A percentile compares a stretch with the other conserved stretches of the same genome.
These are phyloP conservation scores for Polydrusus cervinus DNA, from an alignment of 2,888 invertebrate species.

Conservation along the genomic window DNA sequence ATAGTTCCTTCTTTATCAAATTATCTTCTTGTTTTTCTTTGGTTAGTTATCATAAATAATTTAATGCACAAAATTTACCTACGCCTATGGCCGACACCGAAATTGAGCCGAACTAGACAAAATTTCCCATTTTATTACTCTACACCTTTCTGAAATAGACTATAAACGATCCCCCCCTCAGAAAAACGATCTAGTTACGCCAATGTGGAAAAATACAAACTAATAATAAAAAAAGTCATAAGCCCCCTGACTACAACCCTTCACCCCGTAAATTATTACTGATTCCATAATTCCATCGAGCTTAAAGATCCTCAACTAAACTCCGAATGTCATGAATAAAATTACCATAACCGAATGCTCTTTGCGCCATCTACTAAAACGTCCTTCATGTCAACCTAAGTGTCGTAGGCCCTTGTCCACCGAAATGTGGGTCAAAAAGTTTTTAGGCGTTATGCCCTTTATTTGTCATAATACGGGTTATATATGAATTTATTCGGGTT, in stretches of 20 bases:
- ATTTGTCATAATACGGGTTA: constrained; percentile 33
- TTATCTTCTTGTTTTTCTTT: too few relatives aligned
- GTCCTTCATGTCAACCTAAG: constrained; percentile 36
- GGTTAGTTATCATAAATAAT: too few relatives aligned
- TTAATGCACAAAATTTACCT: too few relatives aligned
- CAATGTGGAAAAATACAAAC: too few relatives aligned
- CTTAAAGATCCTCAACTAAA: constrained; percentile 35
- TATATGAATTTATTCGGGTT: constrained; percentile 31
- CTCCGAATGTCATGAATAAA: constrained; percentile 44
- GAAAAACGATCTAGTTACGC: too few relatives aligned
- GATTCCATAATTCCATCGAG: constrained; percentile 22
- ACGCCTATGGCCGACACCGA: too few relatives aligned
- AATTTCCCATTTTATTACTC: too few relatives aligned
- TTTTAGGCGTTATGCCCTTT: constrained; percentile 33
- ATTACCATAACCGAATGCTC: constrained; percentile 43
- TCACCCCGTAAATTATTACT: not conserved
- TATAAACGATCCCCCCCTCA: too few relatives aligned
- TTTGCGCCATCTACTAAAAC: constrained; percentile 36
- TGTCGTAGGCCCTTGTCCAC: constrained; percentile 39
- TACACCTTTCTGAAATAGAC: too few relatives aligned
- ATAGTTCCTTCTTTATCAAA: too few relatives aligned
- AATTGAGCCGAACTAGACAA: too few relatives aligned
- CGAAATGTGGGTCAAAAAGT: constrained; percentile 37
- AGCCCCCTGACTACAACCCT: not conserved
- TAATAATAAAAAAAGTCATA: too few relatives aligned